Conservation (phyloP, 1,140 invertebrate genomes). For the Lerema accius region DNA sequence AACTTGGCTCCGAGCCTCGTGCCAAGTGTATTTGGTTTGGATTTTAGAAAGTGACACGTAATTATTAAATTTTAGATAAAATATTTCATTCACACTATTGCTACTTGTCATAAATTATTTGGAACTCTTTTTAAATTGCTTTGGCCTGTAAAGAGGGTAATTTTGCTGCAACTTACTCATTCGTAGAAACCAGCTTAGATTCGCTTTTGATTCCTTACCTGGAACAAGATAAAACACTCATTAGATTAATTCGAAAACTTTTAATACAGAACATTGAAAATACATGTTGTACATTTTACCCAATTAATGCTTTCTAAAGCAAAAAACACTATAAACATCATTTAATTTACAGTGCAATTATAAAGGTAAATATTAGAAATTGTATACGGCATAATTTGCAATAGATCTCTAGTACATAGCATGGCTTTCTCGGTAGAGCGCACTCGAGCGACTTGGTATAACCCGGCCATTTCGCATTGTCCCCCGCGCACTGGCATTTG, state of each 20-base stretch:
- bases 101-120: too few relatives aligned
- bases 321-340: too few relatives aligned
- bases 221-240: constrained; percentile 48
- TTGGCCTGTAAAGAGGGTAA: too few relatives aligned
- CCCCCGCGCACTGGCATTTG: constrained; percentile 46
- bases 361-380: too few relatives aligned
- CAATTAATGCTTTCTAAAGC: too few relatives aligned
- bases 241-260: too few relatives aligned
- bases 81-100: constrained; percentile 3
- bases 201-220: constrained; percentile 45
- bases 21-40: constrained; percentile 52
- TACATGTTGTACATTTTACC: too few relatives aligned
- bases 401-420: constrained; percentile 48
- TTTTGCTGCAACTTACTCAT: not conserved
- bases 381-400: constrained; percentile 57
- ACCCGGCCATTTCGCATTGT: constrained; percentile 55
- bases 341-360: too few relatives aligned
- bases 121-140: too few relatives aligned
- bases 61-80: constrained; percentile 17
- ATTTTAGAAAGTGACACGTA: constrained; percentile 37
- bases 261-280: too few relatives aligned
- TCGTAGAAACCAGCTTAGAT: not conserved
- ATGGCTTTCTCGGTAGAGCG: constrained; percentile 66
- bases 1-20: constrained; percentile 57
- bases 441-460: constrained; percentile 41